Conservation (phyloP, 2,113 vertebrate species). For the Peromyscus californicus region DNA sequence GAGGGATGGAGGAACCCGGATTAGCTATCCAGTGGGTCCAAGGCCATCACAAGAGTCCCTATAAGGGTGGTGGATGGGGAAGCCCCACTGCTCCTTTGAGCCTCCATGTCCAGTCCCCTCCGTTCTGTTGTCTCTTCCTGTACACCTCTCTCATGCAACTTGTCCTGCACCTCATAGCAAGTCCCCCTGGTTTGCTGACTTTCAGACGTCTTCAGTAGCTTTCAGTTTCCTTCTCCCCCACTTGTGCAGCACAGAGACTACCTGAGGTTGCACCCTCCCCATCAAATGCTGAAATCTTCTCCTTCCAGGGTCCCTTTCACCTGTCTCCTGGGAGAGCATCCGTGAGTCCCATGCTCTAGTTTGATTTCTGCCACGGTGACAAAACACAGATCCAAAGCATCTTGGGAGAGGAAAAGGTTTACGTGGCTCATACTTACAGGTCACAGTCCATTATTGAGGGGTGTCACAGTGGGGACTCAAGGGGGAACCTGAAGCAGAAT, state of each 20-base stretch:
- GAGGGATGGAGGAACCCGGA: neutral
- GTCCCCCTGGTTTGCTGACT: neutral
- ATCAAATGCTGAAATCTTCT: rapidly evolving
- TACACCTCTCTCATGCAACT: neutral
- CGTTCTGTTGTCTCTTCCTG: neutral
- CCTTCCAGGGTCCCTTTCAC: rapidly evolving
- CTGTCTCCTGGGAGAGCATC: rapidly evolving
- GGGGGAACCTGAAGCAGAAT: neutral
- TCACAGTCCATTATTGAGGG: neutral
- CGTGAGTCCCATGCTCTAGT: neutral
- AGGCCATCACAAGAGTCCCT: neutral
- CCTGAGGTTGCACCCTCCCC: neutral
- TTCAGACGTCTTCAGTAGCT: neutral
- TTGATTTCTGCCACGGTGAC: neutral
- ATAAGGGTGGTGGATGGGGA: no score
- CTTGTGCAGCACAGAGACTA: neutral
- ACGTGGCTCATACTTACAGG: neutral
- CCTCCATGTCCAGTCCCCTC: neutral
- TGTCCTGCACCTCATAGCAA: neutral
- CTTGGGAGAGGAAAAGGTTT: neutral
- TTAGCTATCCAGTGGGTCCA: neutral
- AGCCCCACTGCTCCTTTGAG: no score
- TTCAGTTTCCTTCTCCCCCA: neutral
- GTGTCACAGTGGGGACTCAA: no score
- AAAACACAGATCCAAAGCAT: neutral